Conservation (phyloP, 2,888 invertebrate genomes). For the Nemotelus pantherinus region DNA sequence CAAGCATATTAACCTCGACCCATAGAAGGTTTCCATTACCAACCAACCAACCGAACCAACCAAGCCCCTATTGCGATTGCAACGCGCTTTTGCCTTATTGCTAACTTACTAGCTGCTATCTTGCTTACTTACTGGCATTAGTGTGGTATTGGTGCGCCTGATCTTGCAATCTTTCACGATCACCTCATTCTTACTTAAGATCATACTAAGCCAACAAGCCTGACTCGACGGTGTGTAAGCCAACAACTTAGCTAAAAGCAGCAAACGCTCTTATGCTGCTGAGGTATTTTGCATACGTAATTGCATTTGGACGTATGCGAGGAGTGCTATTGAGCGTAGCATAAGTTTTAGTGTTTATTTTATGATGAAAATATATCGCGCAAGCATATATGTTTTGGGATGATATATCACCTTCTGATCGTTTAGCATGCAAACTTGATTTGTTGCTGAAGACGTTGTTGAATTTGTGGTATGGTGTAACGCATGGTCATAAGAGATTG, state of each 20-base stretch:
- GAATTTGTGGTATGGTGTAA: too few species aligned
- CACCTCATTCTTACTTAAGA: conserved; percentile 36
- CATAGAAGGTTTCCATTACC: conserved; percentile 36
- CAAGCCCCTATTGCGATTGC: neutral
- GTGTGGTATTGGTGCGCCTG: conserved; percentile 6
- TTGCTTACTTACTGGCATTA: neutral
- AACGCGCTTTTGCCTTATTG: neutral
- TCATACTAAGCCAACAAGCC: neutral
- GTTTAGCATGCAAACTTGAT: conserved; percentile 30
- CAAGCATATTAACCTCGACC: conserved; percentile 36
- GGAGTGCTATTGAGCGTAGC: neutral
- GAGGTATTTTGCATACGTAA: neutral
- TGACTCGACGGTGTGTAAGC: neutral
- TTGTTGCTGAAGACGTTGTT: neutral
- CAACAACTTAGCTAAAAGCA: neutral
- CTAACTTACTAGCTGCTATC: neutral
- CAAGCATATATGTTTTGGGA: conserved; percentile 21
- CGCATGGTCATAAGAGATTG: too few species aligned
- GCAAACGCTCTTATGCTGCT: neutral
- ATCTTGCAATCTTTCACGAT: conserved; percentile 39
- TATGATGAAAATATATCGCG: neutral
- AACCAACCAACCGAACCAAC: neutral
- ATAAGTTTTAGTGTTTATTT: neutral
- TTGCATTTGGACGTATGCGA: neutral
- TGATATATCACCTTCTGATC: conserved; percentile 29